Conservation (phyloP, 1,140 invertebrate species). For the Caenorhabditis tropicalis region DNA sequence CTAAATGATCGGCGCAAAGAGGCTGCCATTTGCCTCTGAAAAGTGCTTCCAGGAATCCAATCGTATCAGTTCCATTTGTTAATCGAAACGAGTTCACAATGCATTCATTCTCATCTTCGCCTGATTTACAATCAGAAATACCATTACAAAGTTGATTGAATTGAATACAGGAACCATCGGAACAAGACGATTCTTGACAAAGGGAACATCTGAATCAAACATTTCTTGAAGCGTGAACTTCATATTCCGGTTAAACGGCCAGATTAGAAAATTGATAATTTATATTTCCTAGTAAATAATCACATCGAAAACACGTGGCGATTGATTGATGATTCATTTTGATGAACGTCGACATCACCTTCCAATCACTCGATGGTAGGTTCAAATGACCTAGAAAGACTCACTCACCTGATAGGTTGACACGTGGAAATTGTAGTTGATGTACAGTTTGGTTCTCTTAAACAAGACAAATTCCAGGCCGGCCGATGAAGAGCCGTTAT, state of each 20-base stretch:
- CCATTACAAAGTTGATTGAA: slow-evolving; percentile 32
- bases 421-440: slow-evolving; percentile 10
- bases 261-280: not conserved
- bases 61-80: slow-evolving; percentile 27
- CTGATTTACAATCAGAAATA: slow-evolving; percentile 34
- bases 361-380: not conserved
- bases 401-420: not conserved
- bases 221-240: not conserved
- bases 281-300: not conserved
- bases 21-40: slow-evolving; percentile 42
- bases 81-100: slow-evolving; percentile 37
- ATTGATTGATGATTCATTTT: slow-evolving; percentile 20
- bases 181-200: slow-evolving; percentile 46
- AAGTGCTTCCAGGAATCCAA: slow-evolving; percentile 46
- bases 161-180: slow-evolving; percentile 48
- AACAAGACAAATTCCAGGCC: slow-evolving; percentile 23
- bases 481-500: slow-evolving; percentile 9
- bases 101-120: slow-evolving; percentile 46
- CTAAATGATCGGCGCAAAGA: slow-evolving; percentile 31
- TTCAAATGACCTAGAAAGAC: not conserved
- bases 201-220: slow-evolving; percentile 37
- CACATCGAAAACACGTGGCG: not conserved
- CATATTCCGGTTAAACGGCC: not conserved
- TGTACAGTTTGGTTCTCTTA: slow-evolving; percentile 16
- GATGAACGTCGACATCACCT: slow-evolving; percentile 5